Evolutionary conservation across 2,888 invertebrate species (phyloP).

Genomic region (Caenorhabditis sp.): DNA sequence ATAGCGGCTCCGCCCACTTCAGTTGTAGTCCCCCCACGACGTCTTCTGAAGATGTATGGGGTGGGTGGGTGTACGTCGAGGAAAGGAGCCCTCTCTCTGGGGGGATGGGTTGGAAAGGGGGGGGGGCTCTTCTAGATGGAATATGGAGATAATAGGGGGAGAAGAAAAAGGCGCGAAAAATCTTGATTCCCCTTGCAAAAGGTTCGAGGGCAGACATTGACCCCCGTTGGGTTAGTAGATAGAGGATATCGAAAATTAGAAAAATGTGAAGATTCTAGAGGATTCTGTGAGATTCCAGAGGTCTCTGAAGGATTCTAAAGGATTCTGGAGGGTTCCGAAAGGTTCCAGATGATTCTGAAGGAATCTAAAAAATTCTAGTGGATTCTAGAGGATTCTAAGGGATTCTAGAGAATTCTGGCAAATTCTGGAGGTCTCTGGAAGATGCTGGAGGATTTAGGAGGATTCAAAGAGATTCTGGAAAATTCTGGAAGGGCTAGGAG

Average conservation of each 20-base stretch:
- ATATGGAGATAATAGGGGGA: conserved; percentile 6
- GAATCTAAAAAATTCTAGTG: too few species aligned
- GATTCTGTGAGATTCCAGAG: too few species aligned
- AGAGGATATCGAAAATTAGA: background rate
- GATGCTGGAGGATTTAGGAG: too few species aligned
- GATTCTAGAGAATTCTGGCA: too few species aligned
- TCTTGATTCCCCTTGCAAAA: conserved; percentile 8
- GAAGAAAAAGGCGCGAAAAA: background rate
- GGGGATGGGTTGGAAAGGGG: background rate
- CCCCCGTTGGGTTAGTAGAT: background rate
- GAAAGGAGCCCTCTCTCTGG: background rate
- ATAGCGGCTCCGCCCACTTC: conserved; percentile 14
- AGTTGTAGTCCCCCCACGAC: background rate
- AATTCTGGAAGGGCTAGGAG: too few species aligned
- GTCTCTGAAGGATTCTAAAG: too few species aligned
- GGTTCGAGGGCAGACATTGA: conserved; percentile 1
- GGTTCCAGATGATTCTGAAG: too few species aligned
- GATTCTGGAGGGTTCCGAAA: too few species aligned
- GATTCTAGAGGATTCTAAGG: too few species aligned
- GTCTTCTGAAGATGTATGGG: background rate
- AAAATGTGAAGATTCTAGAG: too few species aligned
- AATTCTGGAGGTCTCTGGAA: too few species aligned
- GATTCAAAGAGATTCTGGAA: too few species aligned
- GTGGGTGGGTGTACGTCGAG: conserved; percentile 17
- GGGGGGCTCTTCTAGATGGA: conserved; percentile 1